Base-by-base conservation (phyloP, 2,888 invertebrate genomes). In the Hirtodrosophila cameraria region DNA sequence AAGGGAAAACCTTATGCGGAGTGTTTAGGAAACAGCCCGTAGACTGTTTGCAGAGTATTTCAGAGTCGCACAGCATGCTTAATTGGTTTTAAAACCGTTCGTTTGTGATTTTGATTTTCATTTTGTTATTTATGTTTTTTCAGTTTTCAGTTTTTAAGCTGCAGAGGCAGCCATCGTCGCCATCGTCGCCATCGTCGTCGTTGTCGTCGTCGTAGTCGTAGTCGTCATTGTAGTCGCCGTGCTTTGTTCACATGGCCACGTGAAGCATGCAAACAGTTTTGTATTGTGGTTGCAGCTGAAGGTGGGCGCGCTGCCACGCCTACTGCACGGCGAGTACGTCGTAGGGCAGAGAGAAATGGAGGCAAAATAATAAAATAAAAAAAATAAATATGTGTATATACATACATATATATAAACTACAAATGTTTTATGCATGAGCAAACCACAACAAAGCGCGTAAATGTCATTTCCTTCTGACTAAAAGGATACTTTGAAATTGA, bases 401-500 rank as follows among this genome's bases (percentile, higher is more conserved):
- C n/a, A 45, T 12, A 55, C 62, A 45, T 49, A 54, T 45, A 57
- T 58, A 61, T 45, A 68, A 81, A 75, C 75, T 71, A 81, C 71
- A 77, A 83, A 84, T 84, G 85, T 84, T 83, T 84, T 83, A 79
- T 83, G 82, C 85, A 82, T 82, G 82, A 69, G 65, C 62, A 67
- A 74, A 82, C 82, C 82, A 84, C 85, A 84, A 82, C 85, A 82
- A 82, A 84, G 82, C 82, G 82, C 82, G 82, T 82, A 82, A 82
- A 82, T 84, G 85, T 84, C 82, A 82, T 84, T 82, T 82, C 82
- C 85, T 79, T 82, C 83, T 64, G 70, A 79, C 85, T 84, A 84
- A 82, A 82, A 82, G 84, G 85, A 84, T 82, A 84, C 85, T 84
- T 82, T 84, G 82, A 84, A 79, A 82, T 82, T 84, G 79, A 82